Base-by-base conservation (phyloP, 1,140 invertebrate species). In the Drosophila sulfurigaster region DNA sequence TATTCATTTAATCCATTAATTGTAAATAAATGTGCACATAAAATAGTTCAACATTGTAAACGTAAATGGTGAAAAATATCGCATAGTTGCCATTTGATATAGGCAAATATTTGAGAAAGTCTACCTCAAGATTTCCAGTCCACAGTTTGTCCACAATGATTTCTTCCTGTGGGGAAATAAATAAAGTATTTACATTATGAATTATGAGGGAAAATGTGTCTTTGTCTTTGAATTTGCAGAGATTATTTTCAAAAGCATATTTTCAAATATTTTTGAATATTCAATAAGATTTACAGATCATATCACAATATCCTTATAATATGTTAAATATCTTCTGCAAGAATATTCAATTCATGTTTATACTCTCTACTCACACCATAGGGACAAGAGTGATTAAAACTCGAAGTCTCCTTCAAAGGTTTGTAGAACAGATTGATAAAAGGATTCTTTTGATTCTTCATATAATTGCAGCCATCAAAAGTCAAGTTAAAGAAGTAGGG, bases 281-380 rank as follows among this genome's bases (percentile, higher is more conserved):
- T 20, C 20, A 20, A 20, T 20, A 20, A 20, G n/a, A n/a, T n/a
- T n/a, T n/a, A n/a, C n/a, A n/a, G n/a, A n/a, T n/a, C 20, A 20
- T 20, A 20, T 0, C 0, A 20, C 0, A 20, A 20, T 20, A 2
- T 20, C 16, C 16, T 3, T 20, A 20, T 3, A 20, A 20, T 20
- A 20, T 20, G 20, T 20, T 20, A 20, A 20, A 20, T 20, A 20
- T 20, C 20, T 20, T 20, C 20, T 20, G 3, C 0, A 3, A 25
- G 20, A 25, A 25, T 25, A 25, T 25, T 25, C 20, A 25, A 25
- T 25, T 89, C 85, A n/a, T 89, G 68, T 85, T 89, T 10, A 48
- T 16, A 16, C 8, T 38, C 16, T 5, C 20, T 38, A 60, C 64
- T 67, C 10, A 77, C 69, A 77, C 52, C 7, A 30, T 45, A 77